These are phyloP conservation scores for Ramphastos sulfuratus DNA, from an alignment of 2,113 vertebrate species.

Conservation along the genomic window DNA sequence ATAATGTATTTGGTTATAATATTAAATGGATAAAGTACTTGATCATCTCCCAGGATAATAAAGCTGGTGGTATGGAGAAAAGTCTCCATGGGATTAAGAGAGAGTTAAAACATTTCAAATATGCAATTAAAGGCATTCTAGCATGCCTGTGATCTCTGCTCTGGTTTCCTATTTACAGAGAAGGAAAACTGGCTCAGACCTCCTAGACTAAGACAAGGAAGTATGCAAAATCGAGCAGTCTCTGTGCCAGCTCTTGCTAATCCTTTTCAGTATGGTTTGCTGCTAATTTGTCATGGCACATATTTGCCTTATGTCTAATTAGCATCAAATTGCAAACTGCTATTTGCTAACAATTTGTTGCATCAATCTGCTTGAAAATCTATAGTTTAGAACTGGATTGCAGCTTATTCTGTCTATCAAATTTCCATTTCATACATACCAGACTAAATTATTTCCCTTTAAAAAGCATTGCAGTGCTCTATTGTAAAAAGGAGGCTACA, in stretches of 20 bases:
- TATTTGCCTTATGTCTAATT: slow-evolving; percentile 89
- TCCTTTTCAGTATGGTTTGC: slow-evolving; percentile 83
- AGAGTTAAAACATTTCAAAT: slow-evolving; percentile 37
- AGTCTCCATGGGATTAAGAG: slow-evolving; percentile 28
- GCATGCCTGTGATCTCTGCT: slow-evolving; percentile 62
- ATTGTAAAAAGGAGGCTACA: slow-evolving; percentile 51
- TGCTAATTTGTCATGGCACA: slow-evolving; percentile 87
- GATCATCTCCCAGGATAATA: slow-evolving; percentile 54
- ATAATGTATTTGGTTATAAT: slow-evolving; percentile 42
- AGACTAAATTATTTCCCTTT: slow-evolving; percentile 71
- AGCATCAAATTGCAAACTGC: slow-evolving; percentile 89
- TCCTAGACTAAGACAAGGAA: slow-evolving; percentile 70
- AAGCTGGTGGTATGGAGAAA: slow-evolving; percentile 30
- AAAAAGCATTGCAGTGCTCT: slow-evolving; percentile 45
- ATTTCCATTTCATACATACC: slow-evolving; percentile 76
- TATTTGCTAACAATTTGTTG: slow-evolving; percentile 89
- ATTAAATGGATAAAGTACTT: slow-evolving; percentile 57
- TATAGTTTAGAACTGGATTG: slow-evolving; percentile 83
- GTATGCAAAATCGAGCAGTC: slow-evolving; percentile 76
- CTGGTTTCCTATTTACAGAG: slow-evolving; percentile 63
- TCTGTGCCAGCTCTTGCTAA: slow-evolving; percentile 80
- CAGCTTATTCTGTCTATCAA: slow-evolving; percentile 81
- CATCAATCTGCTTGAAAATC: slow-evolving; percentile 88
- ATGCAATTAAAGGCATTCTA: slow-evolving; percentile 55
- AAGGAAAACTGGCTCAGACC: slow-evolving; percentile 76